Percentiles rank a stretch among this genome's conserved stretches.
phyloP scores from a whole-genome alignment of 2,797 vertebrate genomes.

The Phataginus tetradactyla region DNA sequence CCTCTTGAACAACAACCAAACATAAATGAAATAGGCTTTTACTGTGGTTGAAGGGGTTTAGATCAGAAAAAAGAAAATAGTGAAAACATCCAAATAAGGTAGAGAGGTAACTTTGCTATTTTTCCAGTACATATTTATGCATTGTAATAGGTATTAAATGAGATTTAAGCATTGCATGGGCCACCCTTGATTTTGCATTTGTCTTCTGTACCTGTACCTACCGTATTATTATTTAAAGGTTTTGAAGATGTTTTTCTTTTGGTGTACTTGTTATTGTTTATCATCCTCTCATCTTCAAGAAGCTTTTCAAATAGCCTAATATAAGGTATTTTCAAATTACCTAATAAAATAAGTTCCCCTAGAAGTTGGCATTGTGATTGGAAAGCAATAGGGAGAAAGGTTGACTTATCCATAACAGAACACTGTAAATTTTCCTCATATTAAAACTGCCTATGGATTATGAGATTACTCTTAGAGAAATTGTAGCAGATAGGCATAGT shows the following conservation, averaged over 20 bases:
- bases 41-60: not conserved
- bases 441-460: not conserved
- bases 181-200: not conserved
- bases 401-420: conserved; percentile 48
- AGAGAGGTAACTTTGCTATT: not conserved
- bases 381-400: conserved; percentile 56
- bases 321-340: conserved; percentile 61
- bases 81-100: not conserved
- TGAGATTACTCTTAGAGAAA: conserved; percentile 49
- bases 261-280: conserved; percentile 8
- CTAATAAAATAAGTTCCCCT: conserved; percentile 47
- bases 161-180: not conserved
- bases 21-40: not conserved
- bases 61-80: not conserved
- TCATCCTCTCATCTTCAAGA: conserved; percentile 14
- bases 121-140: not conserved
- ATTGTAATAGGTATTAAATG: not conserved
- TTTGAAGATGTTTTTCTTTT: not conserved
- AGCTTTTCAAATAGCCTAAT: conserved; percentile 28
- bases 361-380: conserved; percentile 46
- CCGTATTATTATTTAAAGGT: not conserved
- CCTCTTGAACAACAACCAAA: not conserved
- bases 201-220: not conserved
- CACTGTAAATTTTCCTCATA: conserved; percentile 4
- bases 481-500: not conserved